Evolutionary conservation across 2,888 invertebrate species (phyloP).

Genomic region (Drosophila stalkeri): DNA sequence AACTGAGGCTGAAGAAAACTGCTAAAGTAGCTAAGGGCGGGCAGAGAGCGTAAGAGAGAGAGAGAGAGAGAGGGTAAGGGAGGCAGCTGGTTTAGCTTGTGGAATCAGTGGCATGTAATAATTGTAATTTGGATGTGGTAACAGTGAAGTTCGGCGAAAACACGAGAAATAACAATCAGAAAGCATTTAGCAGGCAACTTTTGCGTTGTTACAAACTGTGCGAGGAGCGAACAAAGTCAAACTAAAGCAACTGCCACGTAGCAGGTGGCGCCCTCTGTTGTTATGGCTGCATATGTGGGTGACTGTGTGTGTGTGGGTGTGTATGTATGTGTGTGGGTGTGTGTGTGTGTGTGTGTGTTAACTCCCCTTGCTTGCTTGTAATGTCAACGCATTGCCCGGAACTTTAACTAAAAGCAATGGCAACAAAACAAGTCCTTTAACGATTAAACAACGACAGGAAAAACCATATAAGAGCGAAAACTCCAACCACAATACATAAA

Average conservation of each 20-base stretch:
- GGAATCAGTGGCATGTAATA: conserved; percentile 64
- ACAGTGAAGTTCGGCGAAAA: conserved; percentile 48
- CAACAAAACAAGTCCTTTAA: conserved; percentile 56
- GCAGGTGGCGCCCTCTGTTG: conserved; percentile 70
- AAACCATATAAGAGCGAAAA: conserved; percentile 44
- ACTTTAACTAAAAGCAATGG: conserved; percentile 44
- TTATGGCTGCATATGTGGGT: conserved; percentile 38
- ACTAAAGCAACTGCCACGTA: conserved; percentile 35
- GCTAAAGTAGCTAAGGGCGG: conserved; percentile 32
- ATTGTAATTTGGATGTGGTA: conserved; percentile 63
- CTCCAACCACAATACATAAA: conserved; percentile 52
- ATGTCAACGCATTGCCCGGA: conserved; percentile 56
- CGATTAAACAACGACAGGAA: conserved; percentile 73
- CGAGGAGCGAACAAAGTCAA: conserved; percentile 19
- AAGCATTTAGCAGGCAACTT: conserved; percentile 82
- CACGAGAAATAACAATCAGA: conserved; percentile 83
- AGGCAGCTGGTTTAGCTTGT: neutral
- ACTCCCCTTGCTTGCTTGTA: conserved; percentile 20
- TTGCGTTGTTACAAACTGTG: conserved; percentile 45
- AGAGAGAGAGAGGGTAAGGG: neutral
- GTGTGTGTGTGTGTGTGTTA: conserved; percentile 2
- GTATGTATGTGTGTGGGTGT: conserved; percentile 8
- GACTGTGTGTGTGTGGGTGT: conserved; percentile 21
- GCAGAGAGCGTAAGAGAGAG: neutral
- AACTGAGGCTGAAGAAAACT: conserved; percentile 50